Evolutionary conservation across 2,888 invertebrate genomes (phyloP), one percentile per base, ranked within the genome.

Genomic region (Hirtodrosophila cameraria): DNA sequence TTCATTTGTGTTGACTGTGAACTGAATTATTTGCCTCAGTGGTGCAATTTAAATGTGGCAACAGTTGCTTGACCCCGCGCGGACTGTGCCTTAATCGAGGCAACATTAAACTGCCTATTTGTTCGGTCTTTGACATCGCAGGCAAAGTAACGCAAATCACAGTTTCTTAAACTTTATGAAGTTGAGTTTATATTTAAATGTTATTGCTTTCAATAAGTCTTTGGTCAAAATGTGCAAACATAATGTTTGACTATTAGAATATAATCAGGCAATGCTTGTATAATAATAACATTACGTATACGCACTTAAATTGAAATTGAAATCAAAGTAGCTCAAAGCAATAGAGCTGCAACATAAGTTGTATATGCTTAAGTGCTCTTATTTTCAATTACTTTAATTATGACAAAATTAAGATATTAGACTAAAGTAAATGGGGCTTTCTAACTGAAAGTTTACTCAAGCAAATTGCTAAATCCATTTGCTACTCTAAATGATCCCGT

Each of bases 1-100:
- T 65, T 69, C 63, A 69, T 74, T 79, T 60, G 41, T 49, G 38
- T 52, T 41, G 60, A 28, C 50, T 33, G 30, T 31, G 16, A 57
- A 50, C 67, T 78, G 75, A 75, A 64, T 77, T 80, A 77, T 71
- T 83, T 69, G 78, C 48, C 78, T 61, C 82, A 49, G 53, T 46
- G 82, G 62, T 63, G 63, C 75, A 78, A 63, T 69, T 84, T 69
- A 81, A 78, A 78, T 75, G 68, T 45, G 53, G 57, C 36, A 41
- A 64, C 25, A 74, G 75, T 78, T 74, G 64, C 57, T 55, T 84
- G 67, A 69, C 78, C 82, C 25, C 75, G 36, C 75, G 36, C 46
- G 42, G 23, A 39, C 15, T 33, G 39, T 13, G 35, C 28, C 49
- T 64, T 31, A 64, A 63, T 31, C n/a, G 18, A 25, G n/a, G 28